phyloP scores from a whole-genome alignment of 2,797 vertebrate genomes.

The Onychomys leucogaster region DNA sequence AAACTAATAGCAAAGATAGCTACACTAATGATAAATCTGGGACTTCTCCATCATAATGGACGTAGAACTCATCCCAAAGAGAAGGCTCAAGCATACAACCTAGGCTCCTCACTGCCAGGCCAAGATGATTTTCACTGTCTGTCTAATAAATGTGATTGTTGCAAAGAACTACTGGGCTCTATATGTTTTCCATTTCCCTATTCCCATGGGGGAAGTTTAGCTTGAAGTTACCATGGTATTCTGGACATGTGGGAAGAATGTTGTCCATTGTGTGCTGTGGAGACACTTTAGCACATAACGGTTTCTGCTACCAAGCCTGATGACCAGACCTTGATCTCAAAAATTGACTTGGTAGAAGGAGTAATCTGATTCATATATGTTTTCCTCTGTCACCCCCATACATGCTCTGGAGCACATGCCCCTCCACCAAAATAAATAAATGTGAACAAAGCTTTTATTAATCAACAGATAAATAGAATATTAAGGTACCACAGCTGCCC shows the following conservation, averaged over 20 bases:
- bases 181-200: not conserved
- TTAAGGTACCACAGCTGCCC: not conserved
- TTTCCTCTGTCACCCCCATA: not conserved
- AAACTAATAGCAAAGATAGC: not conserved
- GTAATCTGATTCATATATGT: no score
- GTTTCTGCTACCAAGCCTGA: not conserved
- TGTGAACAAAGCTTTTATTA: not conserved
- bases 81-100: not conserved
- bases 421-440: no score
- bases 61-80: not conserved
- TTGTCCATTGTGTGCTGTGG: no score
- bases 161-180: not conserved
- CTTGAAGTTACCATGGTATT: not conserved
- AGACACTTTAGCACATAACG: not conserved
- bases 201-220: not conserved
- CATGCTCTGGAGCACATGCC: not conserved
- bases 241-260: not conserved
- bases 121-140: not conserved
- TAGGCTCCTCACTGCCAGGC: not conserved
- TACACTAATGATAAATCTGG: not conserved
- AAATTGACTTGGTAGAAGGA: not conserved
- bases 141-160: not conserved
- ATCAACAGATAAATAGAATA: not conserved
- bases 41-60: no score
- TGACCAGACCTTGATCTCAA: not conserved